Evolutionary conservation across 2,888 invertebrate species (phyloP).

Genomic region (Notocelia uddmanniana): DNA sequence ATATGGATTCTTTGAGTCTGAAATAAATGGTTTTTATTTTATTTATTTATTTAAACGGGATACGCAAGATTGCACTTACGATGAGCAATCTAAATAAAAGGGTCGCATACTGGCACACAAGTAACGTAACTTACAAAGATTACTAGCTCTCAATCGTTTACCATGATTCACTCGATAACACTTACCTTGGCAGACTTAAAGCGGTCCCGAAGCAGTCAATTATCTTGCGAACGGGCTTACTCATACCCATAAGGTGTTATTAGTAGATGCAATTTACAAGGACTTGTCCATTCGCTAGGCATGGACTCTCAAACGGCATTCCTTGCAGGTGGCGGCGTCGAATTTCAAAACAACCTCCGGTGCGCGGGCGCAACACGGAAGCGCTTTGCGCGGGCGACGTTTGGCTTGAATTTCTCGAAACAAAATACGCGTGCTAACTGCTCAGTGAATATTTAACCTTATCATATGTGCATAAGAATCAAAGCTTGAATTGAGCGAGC

Average conservation of each 20-base stretch:
- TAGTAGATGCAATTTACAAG: constrained; percentile 46
- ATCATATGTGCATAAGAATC: background rate
- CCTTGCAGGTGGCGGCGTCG: constrained; percentile 53
- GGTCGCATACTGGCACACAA: background rate
- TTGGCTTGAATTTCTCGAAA: constrained; percentile 34
- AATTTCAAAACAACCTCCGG: constrained; percentile 69
- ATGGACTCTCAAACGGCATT: constrained; percentile 35
- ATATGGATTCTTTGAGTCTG: no score
- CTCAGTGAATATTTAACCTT: constrained; percentile 9
- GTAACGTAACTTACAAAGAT: background rate
- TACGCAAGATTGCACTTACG: background rate
- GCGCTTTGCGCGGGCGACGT: constrained; percentile 47
- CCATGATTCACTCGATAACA: constrained; percentile 39
- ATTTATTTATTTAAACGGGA: no score
- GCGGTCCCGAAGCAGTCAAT: constrained; percentile 25
- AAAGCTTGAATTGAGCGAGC: background rate
- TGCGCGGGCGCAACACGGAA: constrained; percentile 63
- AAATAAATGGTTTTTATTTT: no score
- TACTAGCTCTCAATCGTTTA: constrained; percentile 8
- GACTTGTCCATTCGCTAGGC: constrained; percentile 51
- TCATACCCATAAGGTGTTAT: constrained; percentile 43
- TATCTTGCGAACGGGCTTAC: constrained; percentile 30
- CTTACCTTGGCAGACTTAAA: constrained; percentile 24
- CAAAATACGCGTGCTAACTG: background rate
- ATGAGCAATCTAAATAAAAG: background rate